Percentiles rank a stretch among this genome's conserved stretches.
Conservation (phyloP, 2,888 invertebrate genomes). For the Rhagonycha lutea region DNA sequence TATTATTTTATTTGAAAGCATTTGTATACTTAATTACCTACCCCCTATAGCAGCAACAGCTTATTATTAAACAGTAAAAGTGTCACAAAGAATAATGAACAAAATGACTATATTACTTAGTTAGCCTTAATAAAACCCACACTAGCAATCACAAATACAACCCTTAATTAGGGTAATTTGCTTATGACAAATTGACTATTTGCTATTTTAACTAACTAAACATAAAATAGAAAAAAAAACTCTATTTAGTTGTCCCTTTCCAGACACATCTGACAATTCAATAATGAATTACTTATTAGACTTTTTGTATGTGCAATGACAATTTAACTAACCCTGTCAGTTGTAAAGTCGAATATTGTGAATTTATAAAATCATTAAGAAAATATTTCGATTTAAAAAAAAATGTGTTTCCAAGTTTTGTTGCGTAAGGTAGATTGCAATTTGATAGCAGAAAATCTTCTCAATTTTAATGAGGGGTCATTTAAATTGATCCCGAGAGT, state of each 20-base stretch:
- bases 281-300: slow-evolving; percentile 14
- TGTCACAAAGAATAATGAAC: slow-evolving; percentile 14
- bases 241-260: slow-evolving; percentile 26
- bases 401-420: not conserved
- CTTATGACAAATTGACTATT: slow-evolving; percentile 28
- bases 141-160: slow-evolving; percentile 23
- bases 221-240: slow-evolving; percentile 24
- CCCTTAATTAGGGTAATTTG: slow-evolving; percentile 26
- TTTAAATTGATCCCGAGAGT: not conserved
- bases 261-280: slow-evolving; percentile 24
- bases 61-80: slow-evolving; percentile 10
- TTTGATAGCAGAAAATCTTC: not conserved
- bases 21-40: not conserved
- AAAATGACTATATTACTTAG: slow-evolving; percentile 32
- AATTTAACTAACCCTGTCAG: not conserved
- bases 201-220: slow-evolving; percentile 26
- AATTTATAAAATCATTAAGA: not conserved
- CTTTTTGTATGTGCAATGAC: not conserved
- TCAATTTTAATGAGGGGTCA: not conserved
- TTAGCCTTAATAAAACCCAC: slow-evolving; percentile 6
- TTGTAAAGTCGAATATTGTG: not conserved
- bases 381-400: too few species aligned
- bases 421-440: not conserved
- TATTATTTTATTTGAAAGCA: not conserved
- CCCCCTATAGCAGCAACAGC: not conserved